Evolutionary conservation across 2,113 vertebrate species (phyloP).

Genomic region (Cottus gobio): DNA sequence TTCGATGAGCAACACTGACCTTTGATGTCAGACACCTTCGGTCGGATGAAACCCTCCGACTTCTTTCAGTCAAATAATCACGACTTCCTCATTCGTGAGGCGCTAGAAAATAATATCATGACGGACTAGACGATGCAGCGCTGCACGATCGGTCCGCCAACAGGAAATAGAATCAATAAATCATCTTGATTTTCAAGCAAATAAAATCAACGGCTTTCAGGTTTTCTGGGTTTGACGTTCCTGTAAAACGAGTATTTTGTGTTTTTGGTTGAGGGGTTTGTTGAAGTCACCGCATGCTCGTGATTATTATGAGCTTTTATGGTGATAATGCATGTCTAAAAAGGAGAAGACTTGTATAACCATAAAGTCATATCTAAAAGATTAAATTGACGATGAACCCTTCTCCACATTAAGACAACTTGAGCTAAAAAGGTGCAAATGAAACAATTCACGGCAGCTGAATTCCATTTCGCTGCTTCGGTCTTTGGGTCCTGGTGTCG

Average conservation of each 20-base stretch:
- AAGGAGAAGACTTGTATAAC: neutral
- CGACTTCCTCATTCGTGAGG: neutral
- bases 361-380: neutral
- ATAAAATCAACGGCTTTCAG: neutral
- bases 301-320: neutral
- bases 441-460: too few species aligned
- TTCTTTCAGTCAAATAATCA: neutral
- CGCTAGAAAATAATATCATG: neutral
- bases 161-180: neutral
- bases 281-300: too few species aligned
- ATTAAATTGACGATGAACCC: neutral
- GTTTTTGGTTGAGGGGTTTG: too few species aligned
- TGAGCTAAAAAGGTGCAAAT: too few species aligned
- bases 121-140: neutral
- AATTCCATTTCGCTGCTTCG: too few species aligned
- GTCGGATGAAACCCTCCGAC: neutral
- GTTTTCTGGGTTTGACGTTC: neutral
- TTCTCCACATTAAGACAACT: neutral
- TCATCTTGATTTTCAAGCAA: neutral
- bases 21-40: conserved; percentile 27
- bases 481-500: too few species aligned
- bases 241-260: neutral
- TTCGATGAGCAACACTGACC: neutral
- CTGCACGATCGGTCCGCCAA: too few species aligned
- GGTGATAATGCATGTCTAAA: neutral